phyloP scores from a whole-genome alignment of 2,888 invertebrate genomes.

The Choristoneura rosaceana region DNA sequence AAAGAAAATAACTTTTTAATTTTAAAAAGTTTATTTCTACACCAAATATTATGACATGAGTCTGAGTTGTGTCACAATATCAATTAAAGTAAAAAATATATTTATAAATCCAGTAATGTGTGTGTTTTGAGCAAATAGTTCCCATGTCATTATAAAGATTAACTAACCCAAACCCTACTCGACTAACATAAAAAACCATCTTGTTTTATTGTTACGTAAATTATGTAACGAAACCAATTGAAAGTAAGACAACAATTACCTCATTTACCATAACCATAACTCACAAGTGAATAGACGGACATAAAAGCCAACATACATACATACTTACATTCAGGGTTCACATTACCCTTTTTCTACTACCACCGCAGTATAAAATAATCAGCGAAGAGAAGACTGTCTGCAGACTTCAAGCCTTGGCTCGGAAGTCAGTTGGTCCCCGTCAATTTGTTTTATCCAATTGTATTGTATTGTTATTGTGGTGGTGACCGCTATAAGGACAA shows the following conservation, averaged over 20 bases:
- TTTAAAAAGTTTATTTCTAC: neutral
- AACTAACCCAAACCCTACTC: no score
- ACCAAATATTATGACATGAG: neutral
- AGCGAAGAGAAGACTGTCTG: neutral
- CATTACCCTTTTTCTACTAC: neutral
- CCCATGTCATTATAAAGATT: no score
- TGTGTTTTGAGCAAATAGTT: neutral
- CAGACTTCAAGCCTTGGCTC: neutral
- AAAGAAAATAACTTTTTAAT: neutral
- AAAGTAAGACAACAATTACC: neutral
- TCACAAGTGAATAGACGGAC: neutral
- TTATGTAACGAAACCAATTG: no score
- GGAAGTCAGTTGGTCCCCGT: neutral
- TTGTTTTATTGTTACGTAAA: neutral
- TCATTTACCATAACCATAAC: neutral
- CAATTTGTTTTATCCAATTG: neutral
- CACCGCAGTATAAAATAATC: neutral
- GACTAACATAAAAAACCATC: neutral
- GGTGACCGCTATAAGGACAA: constrained; percentile 35
- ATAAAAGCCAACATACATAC: neutral
- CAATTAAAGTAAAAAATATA: no score
- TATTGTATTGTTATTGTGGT: constrained; percentile 7
- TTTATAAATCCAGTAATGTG: neutral
- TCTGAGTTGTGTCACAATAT: neutral
- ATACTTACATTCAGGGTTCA: neutral